phyloP scores from a whole-genome alignment of 2,113 vertebrate species.

The Nannobrachium achirus region DNA sequence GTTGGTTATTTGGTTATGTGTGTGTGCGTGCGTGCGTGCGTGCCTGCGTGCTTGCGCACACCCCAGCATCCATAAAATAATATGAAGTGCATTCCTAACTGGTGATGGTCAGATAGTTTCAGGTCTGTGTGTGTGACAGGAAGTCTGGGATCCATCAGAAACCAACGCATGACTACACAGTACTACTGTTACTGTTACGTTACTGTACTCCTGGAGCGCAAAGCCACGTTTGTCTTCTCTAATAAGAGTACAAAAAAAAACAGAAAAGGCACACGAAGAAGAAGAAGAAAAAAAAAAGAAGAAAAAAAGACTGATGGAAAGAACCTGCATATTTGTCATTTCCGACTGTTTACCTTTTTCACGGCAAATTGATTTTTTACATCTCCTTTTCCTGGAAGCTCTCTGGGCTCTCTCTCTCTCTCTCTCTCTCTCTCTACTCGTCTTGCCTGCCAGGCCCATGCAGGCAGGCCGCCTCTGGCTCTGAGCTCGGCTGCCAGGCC shows the following conservation, averaged over 20 bases:
- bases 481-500: constrained; percentile 71
- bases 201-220: no score
- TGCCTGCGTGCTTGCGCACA: not conserved
- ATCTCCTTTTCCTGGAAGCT: constrained; percentile 85
- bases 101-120: constrained; percentile 45
- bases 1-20: not conserved
- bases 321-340: constrained; percentile 83
- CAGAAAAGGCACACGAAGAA: no score
- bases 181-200: no score
- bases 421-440: no score
- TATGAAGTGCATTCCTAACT: constrained; percentile 27
- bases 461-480: no score
- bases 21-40: not conserved
- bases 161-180: constrained; percentile 58
- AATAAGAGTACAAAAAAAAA: constrained; percentile 72
- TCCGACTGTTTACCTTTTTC: constrained; percentile 85
- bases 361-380: constrained; percentile 86
- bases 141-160: constrained; percentile 62
- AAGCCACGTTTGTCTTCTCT: constrained; percentile 68
- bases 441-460: constrained; percentile 79
- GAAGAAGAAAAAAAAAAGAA: constrained; percentile 50
- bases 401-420: constrained; percentile 61
- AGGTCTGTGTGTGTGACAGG: constrained; percentile 33
- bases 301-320: constrained; percentile 63
- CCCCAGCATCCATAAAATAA: not conserved